phyloP scores from a whole-genome alignment of 2,888 invertebrate species.

The Keiferia lycopersicella region DNA sequence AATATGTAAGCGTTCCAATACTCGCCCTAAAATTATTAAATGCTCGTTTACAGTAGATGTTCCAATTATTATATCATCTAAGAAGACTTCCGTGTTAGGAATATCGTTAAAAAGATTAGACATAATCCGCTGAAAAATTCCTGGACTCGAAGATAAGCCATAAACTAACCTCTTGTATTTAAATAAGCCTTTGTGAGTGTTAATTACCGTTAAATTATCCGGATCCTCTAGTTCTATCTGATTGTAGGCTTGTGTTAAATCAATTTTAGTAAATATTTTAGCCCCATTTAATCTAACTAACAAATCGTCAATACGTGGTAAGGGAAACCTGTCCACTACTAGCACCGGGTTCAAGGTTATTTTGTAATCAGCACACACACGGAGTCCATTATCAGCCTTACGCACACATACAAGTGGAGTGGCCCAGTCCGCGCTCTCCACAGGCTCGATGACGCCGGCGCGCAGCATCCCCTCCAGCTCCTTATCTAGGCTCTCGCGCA shows the following conservation, averaged over 20 bases:
- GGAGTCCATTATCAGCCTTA: constrained; percentile 38
- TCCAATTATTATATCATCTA: constrained; percentile 30
- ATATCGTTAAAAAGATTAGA: neutral
- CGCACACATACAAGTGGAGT: constrained; percentile 38
- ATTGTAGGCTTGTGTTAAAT: constrained; percentile 30
- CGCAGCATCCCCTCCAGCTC: constrained; percentile 24
- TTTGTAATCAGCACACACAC: constrained; percentile 42
- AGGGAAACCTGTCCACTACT: constrained; percentile 39
- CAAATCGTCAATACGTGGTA: constrained; percentile 37
- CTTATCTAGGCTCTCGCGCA: constrained; percentile 32
- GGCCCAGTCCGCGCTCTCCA: constrained; percentile 39
- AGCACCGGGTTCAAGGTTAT: constrained; percentile 37
- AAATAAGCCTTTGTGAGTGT: constrained; percentile 23
- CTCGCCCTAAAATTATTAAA: constrained; percentile 23
- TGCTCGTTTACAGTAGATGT: neutral
- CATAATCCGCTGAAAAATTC: neutral
- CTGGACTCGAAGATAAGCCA: neutral
- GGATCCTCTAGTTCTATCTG: constrained; percentile 33
- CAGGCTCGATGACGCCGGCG: constrained; percentile 36
- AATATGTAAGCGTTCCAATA: constrained; percentile 22
- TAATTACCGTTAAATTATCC: constrained; percentile 35
- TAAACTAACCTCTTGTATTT: neutral
- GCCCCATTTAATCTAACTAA: constrained; percentile 33
- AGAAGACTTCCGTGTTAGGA: constrained; percentile 14
- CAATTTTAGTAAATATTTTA: constrained; percentile 28